Conservation (phyloP, 2,888 invertebrate genomes). For the Hyalella azteca region DNA sequence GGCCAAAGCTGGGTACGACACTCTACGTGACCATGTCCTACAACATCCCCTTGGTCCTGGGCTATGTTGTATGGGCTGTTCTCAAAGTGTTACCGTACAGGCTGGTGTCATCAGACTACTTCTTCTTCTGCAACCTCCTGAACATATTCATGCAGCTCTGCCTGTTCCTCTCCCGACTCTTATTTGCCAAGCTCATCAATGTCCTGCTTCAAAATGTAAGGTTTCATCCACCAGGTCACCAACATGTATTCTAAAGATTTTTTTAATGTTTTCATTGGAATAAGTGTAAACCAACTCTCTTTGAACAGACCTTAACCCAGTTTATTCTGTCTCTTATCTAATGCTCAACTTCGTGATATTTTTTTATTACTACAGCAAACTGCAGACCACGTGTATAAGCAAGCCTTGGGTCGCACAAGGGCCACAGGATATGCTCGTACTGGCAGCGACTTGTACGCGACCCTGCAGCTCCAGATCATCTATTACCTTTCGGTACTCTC, state of each 20-base stretch:
- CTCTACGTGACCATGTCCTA: not conserved
- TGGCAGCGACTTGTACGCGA: not conserved
- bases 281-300: too few species aligned
- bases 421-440: not conserved
- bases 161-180: not conserved
- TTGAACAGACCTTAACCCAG: too few species aligned
- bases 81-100: not conserved
- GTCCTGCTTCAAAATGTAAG: constrained; percentile 13
- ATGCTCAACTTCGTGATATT: too few species aligned
- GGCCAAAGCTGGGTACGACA: not conserved
- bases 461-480: constrained; percentile 17
- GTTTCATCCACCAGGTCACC: too few species aligned
- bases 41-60: not conserved
- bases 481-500: constrained; percentile 22
- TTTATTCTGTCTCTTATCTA: too few species aligned
- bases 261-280: too few species aligned
- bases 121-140: not conserved
- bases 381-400: not conserved
- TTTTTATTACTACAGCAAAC: not conserved
- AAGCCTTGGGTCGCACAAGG: not conserved
- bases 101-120: not conserved
- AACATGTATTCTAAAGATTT: too few species aligned
- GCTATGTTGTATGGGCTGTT: not conserved
- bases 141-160: not conserved
- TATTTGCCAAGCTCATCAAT: constrained; percentile 1